Conservation (phyloP, 2,888 invertebrate species). For the Hedychridium roseum region DNA sequence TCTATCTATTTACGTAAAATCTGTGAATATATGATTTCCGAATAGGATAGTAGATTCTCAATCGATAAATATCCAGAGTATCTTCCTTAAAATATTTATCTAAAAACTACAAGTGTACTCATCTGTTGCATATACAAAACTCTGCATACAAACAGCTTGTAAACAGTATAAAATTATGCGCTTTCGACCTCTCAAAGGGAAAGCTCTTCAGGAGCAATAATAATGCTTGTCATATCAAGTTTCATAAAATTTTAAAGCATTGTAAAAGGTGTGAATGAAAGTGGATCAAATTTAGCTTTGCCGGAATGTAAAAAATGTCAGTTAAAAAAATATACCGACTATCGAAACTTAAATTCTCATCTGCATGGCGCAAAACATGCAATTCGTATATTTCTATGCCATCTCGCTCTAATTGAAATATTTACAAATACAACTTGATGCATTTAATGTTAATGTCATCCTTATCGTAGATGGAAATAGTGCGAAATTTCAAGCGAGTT, state of each 20-base stretch:
- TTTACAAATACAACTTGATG: constrained; percentile 22
- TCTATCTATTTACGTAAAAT: background rate
- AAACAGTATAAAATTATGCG: constrained; percentile 37
- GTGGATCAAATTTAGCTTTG: constrained; percentile 33
- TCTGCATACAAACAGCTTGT: constrained; percentile 19
- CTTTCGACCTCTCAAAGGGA: constrained; percentile 20
- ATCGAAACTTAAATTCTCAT: constrained; percentile 29
- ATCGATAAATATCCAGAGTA: constrained; percentile 33
- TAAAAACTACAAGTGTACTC: constrained; percentile 35
- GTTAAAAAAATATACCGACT: constrained; percentile 44
- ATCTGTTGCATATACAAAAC: constrained; percentile 14
- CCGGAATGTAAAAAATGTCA: constrained; percentile 50
- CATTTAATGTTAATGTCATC: constrained; percentile 1
- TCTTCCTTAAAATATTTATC: constrained; percentile 36
- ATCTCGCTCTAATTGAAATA: constrained; percentile 20
- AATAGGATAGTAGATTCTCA: constrained; percentile 32
- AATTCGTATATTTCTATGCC: constrained; percentile 17
- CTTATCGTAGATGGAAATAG: constrained; percentile 4
- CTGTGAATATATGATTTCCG: no score
- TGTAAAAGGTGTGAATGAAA: constrained; percentile 32
- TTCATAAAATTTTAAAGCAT: constrained; percentile 27
- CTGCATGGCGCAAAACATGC: constrained; percentile 23
- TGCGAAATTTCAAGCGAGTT: no score
- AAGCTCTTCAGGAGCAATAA: constrained; percentile 16
- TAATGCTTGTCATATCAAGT: constrained; percentile 22